A percentile compares a stretch with the other conserved stretches of the same genome.
Evolutionary conservation across 2,888 invertebrate genomes (phyloP).

Genomic region (Anthophora plumipes): DNA sequence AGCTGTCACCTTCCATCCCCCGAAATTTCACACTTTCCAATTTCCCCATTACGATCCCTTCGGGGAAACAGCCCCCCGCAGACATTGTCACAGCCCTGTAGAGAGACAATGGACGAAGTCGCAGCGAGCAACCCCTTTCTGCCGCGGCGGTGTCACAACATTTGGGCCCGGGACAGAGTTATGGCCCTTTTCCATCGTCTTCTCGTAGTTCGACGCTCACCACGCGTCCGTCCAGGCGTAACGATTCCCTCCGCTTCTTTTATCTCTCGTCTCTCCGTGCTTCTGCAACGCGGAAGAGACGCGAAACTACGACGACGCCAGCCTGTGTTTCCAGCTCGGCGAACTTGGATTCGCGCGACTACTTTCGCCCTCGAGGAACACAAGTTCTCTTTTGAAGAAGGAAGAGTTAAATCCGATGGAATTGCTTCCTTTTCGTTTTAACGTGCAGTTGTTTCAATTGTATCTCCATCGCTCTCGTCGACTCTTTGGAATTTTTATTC

Average conservation of each 20-base stretch:
- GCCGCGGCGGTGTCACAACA: slow-evolving; percentile 81
- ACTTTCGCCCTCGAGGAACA: not conserved
- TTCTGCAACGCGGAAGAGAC: slow-evolving; percentile 4
- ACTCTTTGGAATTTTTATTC: no score
- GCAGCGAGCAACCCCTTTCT: slow-evolving; percentile 39
- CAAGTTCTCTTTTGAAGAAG: not conserved
- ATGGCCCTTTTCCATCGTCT: slow-evolving; percentile 61
- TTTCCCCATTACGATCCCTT: slow-evolving; percentile 17
- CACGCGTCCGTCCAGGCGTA: slow-evolving; percentile 27
- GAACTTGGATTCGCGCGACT: slow-evolving; percentile 25
- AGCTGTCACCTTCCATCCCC: not conserved
- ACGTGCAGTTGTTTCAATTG: not conserved
- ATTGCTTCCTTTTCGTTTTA: not conserved
- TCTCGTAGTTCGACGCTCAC: slow-evolving; percentile 43
- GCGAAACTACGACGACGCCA: slow-evolving; percentile 18
- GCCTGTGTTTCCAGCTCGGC: slow-evolving; percentile 30
- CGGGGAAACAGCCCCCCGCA: slow-evolving; percentile 47
- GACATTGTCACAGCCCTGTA: slow-evolving; percentile 51
- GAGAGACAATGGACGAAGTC: slow-evolving; percentile 45
- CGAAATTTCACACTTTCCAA: slow-evolving; percentile 42
- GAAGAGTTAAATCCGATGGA: not conserved
- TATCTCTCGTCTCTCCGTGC: no score
- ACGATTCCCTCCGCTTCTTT: slow-evolving; percentile 44
- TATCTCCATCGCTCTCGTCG: no score
- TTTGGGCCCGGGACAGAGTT: slow-evolving; percentile 77